Evolutionary conservation across 2,113 vertebrate species (phyloP).

Genomic region (Camelus dromedarius): DNA sequence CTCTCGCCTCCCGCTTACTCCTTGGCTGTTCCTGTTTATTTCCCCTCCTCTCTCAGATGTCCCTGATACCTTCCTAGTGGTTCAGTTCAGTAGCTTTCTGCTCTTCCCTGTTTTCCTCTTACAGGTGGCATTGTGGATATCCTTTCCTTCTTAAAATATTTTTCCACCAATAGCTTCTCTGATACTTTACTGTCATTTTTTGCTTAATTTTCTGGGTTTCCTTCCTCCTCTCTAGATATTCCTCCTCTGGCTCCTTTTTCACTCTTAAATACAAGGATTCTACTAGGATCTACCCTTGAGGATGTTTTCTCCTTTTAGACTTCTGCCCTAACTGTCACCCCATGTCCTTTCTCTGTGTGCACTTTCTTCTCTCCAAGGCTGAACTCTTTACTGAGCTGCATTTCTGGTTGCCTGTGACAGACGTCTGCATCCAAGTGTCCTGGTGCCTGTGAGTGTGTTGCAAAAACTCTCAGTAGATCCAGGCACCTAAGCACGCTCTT

Average conservation of each 20-base stretch:
- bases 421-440: not conserved
- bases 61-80: not conserved
- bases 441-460: not conserved
- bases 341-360: not conserved
- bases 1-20: not conserved
- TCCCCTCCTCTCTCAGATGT: not conserved
- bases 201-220: not conserved
- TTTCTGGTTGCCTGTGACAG: not conserved
- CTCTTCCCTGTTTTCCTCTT: not conserved
- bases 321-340: not conserved
- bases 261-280: not conserved
- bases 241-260: not conserved
- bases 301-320: not conserved
- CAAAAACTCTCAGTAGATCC: not conserved
- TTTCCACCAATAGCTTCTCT: not conserved
- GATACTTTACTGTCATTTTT: not conserved
- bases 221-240: not conserved
- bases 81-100: not conserved
- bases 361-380: not conserved
- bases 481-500: fast-evolving
- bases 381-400: not conserved
- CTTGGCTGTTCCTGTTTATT: not conserved
- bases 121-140: not conserved
- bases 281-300: not conserved
- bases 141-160: not conserved